Evolutionary conservation across 2,113 vertebrate species (phyloP).

Genomic region (Takifugu bimaculatus): DNA sequence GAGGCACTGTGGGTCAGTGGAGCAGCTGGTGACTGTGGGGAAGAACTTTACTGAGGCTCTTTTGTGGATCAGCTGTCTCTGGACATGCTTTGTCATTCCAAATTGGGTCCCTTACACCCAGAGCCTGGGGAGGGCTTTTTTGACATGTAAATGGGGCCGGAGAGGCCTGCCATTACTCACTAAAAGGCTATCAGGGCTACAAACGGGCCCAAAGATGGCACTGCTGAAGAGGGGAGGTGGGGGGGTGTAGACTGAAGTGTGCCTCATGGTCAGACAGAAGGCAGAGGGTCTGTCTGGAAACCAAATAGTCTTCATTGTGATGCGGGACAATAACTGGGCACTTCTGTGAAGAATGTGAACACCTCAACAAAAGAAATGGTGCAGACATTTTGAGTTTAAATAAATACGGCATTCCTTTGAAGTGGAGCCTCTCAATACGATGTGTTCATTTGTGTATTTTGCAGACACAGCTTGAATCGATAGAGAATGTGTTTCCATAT

Average conservation of each 20-base stretch:
- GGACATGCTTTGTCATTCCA: constrained; percentile 76
- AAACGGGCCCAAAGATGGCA: constrained; percentile 45
- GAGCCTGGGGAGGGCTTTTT: constrained; percentile 65
- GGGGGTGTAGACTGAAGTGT: constrained; percentile 60
- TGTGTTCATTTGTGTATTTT: too few relatives aligned
- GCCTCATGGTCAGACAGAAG: constrained; percentile 68
- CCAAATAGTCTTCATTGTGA: constrained; percentile 46
- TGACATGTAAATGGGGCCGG: constrained; percentile 72
- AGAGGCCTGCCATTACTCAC: constrained; percentile 58
- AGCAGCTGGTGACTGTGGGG: constrained; percentile 77
- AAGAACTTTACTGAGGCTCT: constrained; percentile 78
- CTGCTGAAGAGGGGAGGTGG: constrained; percentile 13
- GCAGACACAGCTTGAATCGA: too few relatives aligned
- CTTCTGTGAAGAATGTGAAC: constrained; percentile 15
- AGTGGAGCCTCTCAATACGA: constrained; percentile 4
- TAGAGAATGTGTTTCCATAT: too few relatives aligned
- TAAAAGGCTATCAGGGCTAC: constrained; percentile 54
- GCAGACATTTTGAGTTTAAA: not conserved
- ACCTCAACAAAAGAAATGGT: not conserved
- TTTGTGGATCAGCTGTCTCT: constrained; percentile 78
- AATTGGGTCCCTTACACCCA: constrained; percentile 69
- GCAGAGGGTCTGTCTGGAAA: constrained; percentile 54
- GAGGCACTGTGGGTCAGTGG: constrained; percentile 70
- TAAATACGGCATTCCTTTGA: not conserved
- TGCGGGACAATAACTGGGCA: constrained; percentile 28